Conservation (phyloP, 2,113 vertebrate genomes). For the Cyanistes caeruleus region DNA sequence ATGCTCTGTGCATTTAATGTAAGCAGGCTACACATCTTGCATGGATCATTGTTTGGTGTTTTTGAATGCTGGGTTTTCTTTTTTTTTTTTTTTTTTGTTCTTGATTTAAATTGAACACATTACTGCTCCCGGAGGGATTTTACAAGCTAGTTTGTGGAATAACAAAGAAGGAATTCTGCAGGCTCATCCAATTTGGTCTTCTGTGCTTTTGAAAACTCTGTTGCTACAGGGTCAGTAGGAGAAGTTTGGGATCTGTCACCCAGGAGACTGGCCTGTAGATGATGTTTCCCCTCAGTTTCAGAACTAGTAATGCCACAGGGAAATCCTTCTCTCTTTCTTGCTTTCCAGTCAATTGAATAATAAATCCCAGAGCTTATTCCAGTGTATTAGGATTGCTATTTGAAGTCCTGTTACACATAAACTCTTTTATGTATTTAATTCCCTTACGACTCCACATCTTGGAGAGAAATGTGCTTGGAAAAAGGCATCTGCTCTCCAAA, state of each 20-base stretch:
- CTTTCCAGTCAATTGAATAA: conserved; percentile 46
- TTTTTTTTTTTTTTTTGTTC: neutral
- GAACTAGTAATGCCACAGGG: neutral
- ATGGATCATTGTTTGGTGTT: neutral
- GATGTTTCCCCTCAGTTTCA: conserved; percentile 27
- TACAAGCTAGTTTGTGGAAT: neutral
- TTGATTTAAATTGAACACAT: neutral
- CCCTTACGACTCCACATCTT: neutral
- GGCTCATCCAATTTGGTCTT: conserved; percentile 3
- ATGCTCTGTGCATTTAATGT: neutral
- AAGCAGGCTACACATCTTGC: neutral
- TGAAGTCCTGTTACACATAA: conserved; percentile 1
- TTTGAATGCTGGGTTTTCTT: neutral
- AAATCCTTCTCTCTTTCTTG: neutral
- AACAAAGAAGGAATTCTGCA: conserved; percentile 48
- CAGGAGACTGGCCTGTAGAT: neutral
- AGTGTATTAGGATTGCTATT: conserved; percentile 28
- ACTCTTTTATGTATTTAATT: neutral
- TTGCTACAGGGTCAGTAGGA: conserved; percentile 14
- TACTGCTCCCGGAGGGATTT: neutral
- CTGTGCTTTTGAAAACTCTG: conserved; percentile 12
- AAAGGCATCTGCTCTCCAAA: neutral
- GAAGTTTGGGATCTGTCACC: conserved; percentile 7
- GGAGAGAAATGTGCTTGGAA: neutral
- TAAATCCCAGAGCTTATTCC: conserved; percentile 16